These are phyloP conservation scores for Rhizoglyphus robini DNA, from an alignment of 1,140 invertebrate species.

Conservation along the genomic window DNA sequence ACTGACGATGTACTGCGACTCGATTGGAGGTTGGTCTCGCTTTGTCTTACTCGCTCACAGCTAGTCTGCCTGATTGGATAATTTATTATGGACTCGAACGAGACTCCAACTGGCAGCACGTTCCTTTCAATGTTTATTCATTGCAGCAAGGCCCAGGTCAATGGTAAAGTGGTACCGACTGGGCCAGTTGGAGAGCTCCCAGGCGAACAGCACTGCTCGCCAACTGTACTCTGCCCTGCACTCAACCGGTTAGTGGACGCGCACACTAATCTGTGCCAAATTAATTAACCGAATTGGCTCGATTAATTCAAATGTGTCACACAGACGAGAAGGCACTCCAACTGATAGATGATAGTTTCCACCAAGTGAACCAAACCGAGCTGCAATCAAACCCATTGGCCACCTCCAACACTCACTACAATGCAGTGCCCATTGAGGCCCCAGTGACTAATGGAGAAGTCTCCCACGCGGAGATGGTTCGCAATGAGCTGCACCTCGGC, in stretches of 20 bases:
- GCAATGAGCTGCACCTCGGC: conserved; percentile 6
- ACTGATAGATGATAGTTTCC: conserved; percentile 12
- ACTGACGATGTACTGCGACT: conserved; percentile 1
- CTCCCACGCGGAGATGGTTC: too few relatives aligned
- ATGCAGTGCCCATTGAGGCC: not conserved
- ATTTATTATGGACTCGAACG: not conserved
- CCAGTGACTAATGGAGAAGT: not conserved
- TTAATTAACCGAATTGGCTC: conserved; percentile 3
- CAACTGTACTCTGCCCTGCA: not conserved
- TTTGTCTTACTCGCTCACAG: not conserved
- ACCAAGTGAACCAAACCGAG: not conserved
- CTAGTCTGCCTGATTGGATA: not conserved
- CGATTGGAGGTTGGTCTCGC: conserved; percentile 7
- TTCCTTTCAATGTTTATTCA: not conserved
- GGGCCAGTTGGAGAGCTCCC: not conserved
- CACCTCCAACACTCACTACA: not conserved
- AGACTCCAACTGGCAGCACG: not conserved
- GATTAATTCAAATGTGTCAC: not conserved
- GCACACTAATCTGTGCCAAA: not conserved
- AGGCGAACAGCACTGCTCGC: not conserved
- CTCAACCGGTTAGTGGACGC: not conserved
- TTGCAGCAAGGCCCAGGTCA: not conserved
- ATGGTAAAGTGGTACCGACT: conserved; percentile 14
- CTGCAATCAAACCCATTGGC: not conserved
- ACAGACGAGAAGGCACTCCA: not conserved